Conservation (phyloP, 2,113 vertebrate genomes). For the Scartelaos histophorus region DNA sequence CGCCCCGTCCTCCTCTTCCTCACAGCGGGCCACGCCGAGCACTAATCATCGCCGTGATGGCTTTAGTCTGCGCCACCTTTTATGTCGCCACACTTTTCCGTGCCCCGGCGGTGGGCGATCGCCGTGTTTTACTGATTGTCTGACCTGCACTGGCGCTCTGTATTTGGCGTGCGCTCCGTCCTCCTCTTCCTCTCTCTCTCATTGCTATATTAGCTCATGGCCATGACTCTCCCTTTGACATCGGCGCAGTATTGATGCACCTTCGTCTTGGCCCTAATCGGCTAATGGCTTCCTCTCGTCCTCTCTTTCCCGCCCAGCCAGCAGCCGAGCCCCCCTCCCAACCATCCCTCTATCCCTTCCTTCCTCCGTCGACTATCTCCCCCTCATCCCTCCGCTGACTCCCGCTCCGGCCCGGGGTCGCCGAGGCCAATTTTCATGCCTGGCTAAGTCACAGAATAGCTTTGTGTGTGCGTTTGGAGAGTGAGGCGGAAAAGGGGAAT, state of each 20-base stretch:
- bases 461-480: conserved; percentile 48
- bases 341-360: conserved; percentile 55
- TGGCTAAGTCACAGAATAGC: conserved; percentile 73
- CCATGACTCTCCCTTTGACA: conserved; percentile 72
- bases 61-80: conserved; percentile 47
- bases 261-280: conserved; percentile 74
- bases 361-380: conserved; percentile 56
- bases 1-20: not conserved
- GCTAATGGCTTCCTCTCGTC: conserved; percentile 76
- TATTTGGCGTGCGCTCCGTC: conserved; percentile 32
- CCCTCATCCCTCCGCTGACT: conserved; percentile 40
- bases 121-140: conserved; percentile 50
- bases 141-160: conserved; percentile 48
- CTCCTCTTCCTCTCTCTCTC: conserved; percentile 52
- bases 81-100: conserved; percentile 50
- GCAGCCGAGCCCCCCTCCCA: conserved; percentile 57
- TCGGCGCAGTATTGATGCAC: conserved; percentile 74
- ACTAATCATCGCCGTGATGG: conserved; percentile 53
- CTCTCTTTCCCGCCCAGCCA: conserved; percentile 57
- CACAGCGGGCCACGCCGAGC: conserved; percentile 20
- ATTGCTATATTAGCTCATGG: conserved; percentile 68
- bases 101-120: conserved; percentile 49
- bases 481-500: conserved; percentile 40
- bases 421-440: conserved; percentile 76
- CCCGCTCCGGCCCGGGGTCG: conserved; percentile 65